These are phyloP conservation scores for Coenonympha arcania DNA, from an alignment of 2,888 invertebrate genomes.

Conservation along the genomic window DNA sequence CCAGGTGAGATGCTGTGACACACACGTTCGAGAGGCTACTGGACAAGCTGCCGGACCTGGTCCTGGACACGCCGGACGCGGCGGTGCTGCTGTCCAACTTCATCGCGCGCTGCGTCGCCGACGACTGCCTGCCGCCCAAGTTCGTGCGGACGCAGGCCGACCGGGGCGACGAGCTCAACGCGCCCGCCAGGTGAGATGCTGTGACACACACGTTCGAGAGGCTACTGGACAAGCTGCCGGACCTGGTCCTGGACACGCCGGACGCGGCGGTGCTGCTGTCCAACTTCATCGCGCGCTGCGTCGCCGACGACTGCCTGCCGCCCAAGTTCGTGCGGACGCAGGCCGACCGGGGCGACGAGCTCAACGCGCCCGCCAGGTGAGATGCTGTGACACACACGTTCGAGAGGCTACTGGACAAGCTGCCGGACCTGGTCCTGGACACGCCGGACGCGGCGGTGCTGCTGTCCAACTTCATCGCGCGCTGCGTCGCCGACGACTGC, in stretches of 20 bases:
- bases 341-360: conserved; percentile 30
- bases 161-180: conserved; percentile 33
- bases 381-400: too few species aligned
- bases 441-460: conserved; percentile 89
- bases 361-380: conserved; percentile 51
- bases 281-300: conserved; percentile 92
- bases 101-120: conserved; percentile 92
- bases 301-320: conserved; percentile 94
- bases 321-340: conserved; percentile 84
- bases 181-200: conserved; percentile 49
- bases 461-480: conserved; percentile 91
- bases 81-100: conserved; percentile 89
- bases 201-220: too few species aligned
- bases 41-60: conserved; percentile 86
- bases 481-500: conserved; percentile 94
- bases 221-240: conserved; percentile 85
- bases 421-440: conserved; percentile 90
- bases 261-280: conserved; percentile 88
- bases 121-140: conserved; percentile 92
- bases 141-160: conserved; percentile 77
- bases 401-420: too few species aligned
- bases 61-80: conserved; percentile 92
- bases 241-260: conserved; percentile 90
- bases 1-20: conserved; percentile 50
- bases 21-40: too few species aligned